phyloP scores from a whole-genome alignment of 2,797 vertebrate genomes.

The Podarcis lilfordi region DNA sequence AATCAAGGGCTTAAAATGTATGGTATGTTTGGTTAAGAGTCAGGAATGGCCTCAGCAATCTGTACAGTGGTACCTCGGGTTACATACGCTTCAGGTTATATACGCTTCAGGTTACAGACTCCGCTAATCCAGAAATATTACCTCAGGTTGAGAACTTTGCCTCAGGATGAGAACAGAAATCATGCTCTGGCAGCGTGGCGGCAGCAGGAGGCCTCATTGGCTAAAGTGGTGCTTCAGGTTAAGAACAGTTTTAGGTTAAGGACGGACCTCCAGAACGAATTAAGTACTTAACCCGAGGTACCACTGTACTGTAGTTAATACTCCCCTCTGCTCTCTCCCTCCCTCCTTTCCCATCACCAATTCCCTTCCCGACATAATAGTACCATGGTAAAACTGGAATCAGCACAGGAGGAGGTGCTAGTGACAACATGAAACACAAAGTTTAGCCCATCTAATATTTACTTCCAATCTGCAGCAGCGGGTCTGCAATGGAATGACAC shows the following conservation, averaged over 20 bases:
- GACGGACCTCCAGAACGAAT: too few relatives aligned
- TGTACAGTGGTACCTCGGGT: not conserved
- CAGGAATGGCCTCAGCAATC: not conserved
- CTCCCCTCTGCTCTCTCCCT: not conserved
- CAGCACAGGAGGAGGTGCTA: not conserved
- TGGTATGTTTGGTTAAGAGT: not conserved
- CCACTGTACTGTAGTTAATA: not conserved
- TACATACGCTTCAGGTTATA: too few relatives aligned
- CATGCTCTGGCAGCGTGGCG: too few relatives aligned
- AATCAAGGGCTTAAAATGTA: too few relatives aligned
- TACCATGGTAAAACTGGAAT: not conserved
- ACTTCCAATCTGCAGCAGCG: not conserved
- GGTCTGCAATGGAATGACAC: not conserved
- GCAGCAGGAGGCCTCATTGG: too few relatives aligned
- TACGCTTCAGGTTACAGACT: too few relatives aligned
- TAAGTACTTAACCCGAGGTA: too few relatives aligned
- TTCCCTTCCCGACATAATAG: not conserved
- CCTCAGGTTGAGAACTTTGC: too few relatives aligned
- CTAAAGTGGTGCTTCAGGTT: too few relatives aligned
- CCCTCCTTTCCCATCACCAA: not conserved
- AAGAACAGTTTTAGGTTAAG: too few relatives aligned
- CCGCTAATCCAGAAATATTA: too few relatives aligned
- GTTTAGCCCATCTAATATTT: not conserved
- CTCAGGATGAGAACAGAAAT: too few relatives aligned
- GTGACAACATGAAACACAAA: not conserved